These are phyloP conservation scores for Fissipunctia ypsillon DNA, from an alignment of 2,888 invertebrate genomes.

Conservation along the genomic window DNA sequence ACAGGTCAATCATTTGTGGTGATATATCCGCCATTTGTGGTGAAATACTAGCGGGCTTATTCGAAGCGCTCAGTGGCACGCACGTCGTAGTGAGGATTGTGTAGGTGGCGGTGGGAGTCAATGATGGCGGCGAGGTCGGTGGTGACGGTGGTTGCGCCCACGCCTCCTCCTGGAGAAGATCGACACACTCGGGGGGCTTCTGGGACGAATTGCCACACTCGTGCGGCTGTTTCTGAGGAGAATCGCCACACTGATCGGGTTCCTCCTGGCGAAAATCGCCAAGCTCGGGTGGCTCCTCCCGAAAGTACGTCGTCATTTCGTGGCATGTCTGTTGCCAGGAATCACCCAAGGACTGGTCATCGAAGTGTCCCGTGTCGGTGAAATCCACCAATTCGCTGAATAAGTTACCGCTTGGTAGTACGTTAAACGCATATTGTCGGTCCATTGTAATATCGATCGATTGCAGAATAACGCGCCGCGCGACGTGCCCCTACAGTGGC, in stretches of 20 bases:
- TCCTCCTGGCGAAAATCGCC: neutral
- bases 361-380: neutral
- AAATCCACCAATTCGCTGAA: constrained; percentile 22
- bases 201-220: neutral
- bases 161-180: too few species aligned
- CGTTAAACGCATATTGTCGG: constrained; percentile 6
- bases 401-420: constrained; percentile 16
- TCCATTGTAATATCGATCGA: constrained; percentile 29
- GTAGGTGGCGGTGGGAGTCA: neutral
- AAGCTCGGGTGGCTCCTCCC: neutral
- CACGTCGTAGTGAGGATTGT: neutral
- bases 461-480: constrained; percentile 25
- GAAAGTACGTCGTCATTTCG: neutral
- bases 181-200: neutral
- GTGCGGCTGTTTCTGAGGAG: neutral
- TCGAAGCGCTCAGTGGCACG: neutral
- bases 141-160: neutral
- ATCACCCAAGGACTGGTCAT: neutral
- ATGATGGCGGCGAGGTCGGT: neutral
- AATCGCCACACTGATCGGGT: neutral
- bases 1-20: neutral
- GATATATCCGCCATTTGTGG: neutral
- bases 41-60: neutral
- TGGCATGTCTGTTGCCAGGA: constrained; percentile 1
- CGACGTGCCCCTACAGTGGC: constrained; percentile 20